Base-by-base conservation (phyloP, 2,113 vertebrate species). In the Meleagris gallopavo region DNA sequence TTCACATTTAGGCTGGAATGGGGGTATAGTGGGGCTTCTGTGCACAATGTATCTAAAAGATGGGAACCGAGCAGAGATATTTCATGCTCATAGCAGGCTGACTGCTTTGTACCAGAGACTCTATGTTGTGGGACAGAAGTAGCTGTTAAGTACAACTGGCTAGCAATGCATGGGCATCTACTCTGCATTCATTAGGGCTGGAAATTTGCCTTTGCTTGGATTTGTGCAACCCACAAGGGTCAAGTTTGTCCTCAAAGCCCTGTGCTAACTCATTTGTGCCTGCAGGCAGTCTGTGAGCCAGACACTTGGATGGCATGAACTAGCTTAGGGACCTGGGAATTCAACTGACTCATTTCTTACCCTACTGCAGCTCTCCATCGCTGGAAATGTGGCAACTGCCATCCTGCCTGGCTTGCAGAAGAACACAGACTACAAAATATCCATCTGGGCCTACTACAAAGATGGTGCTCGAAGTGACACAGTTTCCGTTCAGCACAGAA, bases 391-490 rank as follows among this genome's bases (percentile, higher is more conserved):
- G 70, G 97, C 96, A 8, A 97, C 96, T 1, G 98, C 98, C 0
- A 45, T 98, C 66, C 97, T 99, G 94, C 97, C 98, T 27, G 98
- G 97, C 9, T 96, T 99, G 95, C 97, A 98, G 93, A 98, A 98
- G 64, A 98, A 98, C 77, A 97, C 97, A 2, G 99, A 99, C 72
- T 99, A 99, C 73, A 98, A 99, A 94, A 98, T 99, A 84, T 99
- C 99, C 43, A 97, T 99, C 88, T 99, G 98, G 81, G 99, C 99
- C 2, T 98, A 98, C 34, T 99, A 99, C 84, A 97, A 97, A 27
- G 98, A 99, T 1, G 99, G 99, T 24, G 98, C 98, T 84, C 98
- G 97, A 90, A 99, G 99, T 1, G 98, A 99, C 83, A 98, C 98
- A 0, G 98, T 99, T 64, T 98, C 99, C 48, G 96, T 98, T 29